Conservation (phyloP, 2,113 vertebrate species). For the Thomomys bottae region DNA sequence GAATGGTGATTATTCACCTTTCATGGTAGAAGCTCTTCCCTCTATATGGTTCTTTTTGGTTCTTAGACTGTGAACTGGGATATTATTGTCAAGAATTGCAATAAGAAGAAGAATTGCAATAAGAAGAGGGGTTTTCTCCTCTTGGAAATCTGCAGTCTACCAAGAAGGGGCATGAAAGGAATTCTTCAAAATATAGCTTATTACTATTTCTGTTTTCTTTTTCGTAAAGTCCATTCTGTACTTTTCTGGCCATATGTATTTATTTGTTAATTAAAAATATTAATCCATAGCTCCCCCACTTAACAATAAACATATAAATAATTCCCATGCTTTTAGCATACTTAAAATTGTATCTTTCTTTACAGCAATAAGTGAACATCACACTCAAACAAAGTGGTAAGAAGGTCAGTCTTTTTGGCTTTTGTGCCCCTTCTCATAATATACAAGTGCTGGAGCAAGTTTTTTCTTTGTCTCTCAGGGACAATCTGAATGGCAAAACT, state of each 20-base stretch:
- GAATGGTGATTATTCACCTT: not conserved
- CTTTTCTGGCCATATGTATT: conserved; percentile 37
- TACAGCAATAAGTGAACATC: not conserved
- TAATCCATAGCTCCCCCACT: not conserved
- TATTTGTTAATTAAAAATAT: not conserved
- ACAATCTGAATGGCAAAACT: not conserved
- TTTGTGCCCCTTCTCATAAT: not conserved
- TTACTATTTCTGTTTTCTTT: not conserved
- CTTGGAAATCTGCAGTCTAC: not conserved
- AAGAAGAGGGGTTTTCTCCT: not conserved
- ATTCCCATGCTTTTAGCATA: conserved; percentile 19
- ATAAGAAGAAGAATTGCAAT: not conserved
- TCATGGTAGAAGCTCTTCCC: conserved; percentile 4
- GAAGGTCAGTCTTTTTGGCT: not conserved
- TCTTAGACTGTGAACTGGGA: not conserved
- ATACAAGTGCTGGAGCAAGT: not conserved
- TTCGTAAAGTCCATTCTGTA: not conserved
- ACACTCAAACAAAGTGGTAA: conserved; percentile 11
- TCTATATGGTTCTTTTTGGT: not conserved
- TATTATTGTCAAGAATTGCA: not conserved
- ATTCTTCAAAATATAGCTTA: not conserved
- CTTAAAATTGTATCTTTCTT: conserved; percentile 30
- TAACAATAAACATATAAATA: conserved; percentile 44
- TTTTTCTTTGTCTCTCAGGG: conserved; percentile 19
- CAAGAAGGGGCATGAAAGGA: not conserved